These are phyloP conservation scores for Schrankia costaestrigalis DNA, from an alignment of 2,888 invertebrate species.

Conservation along the genomic window DNA sequence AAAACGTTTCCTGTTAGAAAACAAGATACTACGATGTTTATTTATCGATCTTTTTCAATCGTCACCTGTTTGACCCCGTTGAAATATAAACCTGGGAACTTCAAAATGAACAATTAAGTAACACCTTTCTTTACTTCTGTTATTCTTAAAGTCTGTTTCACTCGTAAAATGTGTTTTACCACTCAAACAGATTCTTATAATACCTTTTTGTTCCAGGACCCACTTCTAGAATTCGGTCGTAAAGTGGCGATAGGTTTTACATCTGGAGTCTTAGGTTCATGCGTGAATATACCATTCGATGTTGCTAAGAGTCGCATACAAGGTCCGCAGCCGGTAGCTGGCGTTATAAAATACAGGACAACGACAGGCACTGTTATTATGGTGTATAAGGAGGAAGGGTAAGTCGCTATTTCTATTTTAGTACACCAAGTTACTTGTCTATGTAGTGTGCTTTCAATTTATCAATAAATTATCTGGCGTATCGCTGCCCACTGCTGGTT, in stretches of 20 bases:
- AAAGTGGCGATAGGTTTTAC: constrained; percentile 92
- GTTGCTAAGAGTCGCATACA: constrained; percentile 98
- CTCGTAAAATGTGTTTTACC: too few relatives aligned
- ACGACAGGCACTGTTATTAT: constrained; percentile 86
- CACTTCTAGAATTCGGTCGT: constrained; percentile 84
- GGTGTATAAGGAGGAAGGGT: constrained; percentile 95
- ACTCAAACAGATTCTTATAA: too few relatives aligned
- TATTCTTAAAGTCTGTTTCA: too few relatives aligned
- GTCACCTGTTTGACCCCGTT: too few relatives aligned
- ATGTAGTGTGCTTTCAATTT: too few relatives aligned
- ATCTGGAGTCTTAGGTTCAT: constrained; percentile 92
- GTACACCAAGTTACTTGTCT: not conserved
- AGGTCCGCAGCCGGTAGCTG: constrained; percentile 90
- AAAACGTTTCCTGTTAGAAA: too few relatives aligned
- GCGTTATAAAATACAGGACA: constrained; percentile 87
- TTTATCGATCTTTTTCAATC: too few relatives aligned
- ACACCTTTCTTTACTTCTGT: too few relatives aligned
- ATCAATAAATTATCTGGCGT: too few relatives aligned
- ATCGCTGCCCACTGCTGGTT: not conserved
- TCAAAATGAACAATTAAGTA: too few relatives aligned
- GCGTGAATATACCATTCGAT: constrained; percentile 96
- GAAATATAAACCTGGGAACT: too few relatives aligned
- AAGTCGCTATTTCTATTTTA: constrained; percentile 37
- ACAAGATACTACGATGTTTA: too few relatives aligned
- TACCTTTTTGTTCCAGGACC: constrained; percentile 83